Base-by-base conservation (phyloP, 2,888 invertebrate genomes). In the Troides aeacus region DNA sequence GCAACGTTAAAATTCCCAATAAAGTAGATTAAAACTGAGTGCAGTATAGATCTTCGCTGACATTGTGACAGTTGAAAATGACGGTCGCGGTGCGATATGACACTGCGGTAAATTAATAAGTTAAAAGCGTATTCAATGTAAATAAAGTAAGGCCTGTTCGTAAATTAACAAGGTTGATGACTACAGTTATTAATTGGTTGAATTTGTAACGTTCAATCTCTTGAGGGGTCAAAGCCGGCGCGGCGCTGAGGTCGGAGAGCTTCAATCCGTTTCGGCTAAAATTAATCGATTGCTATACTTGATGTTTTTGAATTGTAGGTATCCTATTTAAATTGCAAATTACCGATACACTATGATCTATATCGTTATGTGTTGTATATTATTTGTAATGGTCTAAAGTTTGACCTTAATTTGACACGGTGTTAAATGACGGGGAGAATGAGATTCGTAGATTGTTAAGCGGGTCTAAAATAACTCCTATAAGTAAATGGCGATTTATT, bases 221-320 rank as follows among this genome's bases (percentile, higher is more conserved):
- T 15, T 62, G 66, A 59, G 39, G 36, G 65, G 65, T 70, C 69
- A 70, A 62, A 62, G 69, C 56, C 65, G 23, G 17, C n/a, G n/a
- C 65, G 23, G 17, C n/a, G n/a, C 46, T 61, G 23, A 70, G 69
- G 66, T 66, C 66, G 66, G 59, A 56, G 39, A 50, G 42, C 21
- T 53, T 56, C 39, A 58, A 64, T 61, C n/a, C 60, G 42, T 65
- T 56, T 24, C 21, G 7, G 23, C n/a, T n/a, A 6, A 17, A 53
- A 53, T 53, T 53, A 53, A 18, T 53, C 53, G 18, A 53, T 18
- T 6, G n/a, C 53, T 53, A 53, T 53, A 39, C 39, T 39, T 39
- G 39, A 39, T 39, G 39, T 39, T 39, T 39, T 10, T 7, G 39
- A 10, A 8, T 7, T 10, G 10, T 39, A 8, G 8, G 7, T 39